Evolutionary conservation across 2,797 vertebrate species (phyloP), one percentile per base, ranked within the genome.

Genomic region (Hirundo rustica): DNA sequence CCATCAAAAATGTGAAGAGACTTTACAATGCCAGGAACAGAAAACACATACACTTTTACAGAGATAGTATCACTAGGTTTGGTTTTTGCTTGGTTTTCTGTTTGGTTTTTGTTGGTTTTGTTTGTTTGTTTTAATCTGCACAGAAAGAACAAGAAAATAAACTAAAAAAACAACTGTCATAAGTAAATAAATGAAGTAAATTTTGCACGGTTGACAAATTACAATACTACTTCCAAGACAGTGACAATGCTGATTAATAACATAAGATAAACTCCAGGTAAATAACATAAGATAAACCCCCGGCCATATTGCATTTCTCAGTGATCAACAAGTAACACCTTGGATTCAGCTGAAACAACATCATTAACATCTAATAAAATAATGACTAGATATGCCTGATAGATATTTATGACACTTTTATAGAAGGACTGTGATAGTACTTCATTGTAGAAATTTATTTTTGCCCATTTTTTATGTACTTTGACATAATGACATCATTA

Each of bases 81-180:
- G 50, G 1, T 2, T 50, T 67, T 26, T 5, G 1, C 20, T 68
- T 64, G 29, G 5, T 42, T 76, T 62, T 14, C 21, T 57, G 6
- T 4, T 0, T 17, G 6, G 20, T 44, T 45, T 21, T n/a, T 38
- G 38, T 61, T 0, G 16, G 5, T 20, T 32, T 45, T 17, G 30
- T 62, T 65, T 10, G 45, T 83, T 65, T 38, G 38, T 11, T 12
- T 7, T 6, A 77, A 53, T 22, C 16, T 36, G 18, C 25, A 65
- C 7, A 78, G 12, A 14, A 71, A 73, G 48, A 50, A 65, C 45
- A 83, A 57, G 45, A 64, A 64, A 51, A 75, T 19, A 40, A 45
- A 40, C 2, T 25, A 27, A 65, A 79, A 48, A 57, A 62, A 7
- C 10, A 40, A n/a, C 11, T 84, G 10, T 11, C 18, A 2, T 11